Evolutionary conservation across 64 coral and sea anemone genomes (phyloP).

Genomic region (Hydrozoanthus tunicans): DNA sequence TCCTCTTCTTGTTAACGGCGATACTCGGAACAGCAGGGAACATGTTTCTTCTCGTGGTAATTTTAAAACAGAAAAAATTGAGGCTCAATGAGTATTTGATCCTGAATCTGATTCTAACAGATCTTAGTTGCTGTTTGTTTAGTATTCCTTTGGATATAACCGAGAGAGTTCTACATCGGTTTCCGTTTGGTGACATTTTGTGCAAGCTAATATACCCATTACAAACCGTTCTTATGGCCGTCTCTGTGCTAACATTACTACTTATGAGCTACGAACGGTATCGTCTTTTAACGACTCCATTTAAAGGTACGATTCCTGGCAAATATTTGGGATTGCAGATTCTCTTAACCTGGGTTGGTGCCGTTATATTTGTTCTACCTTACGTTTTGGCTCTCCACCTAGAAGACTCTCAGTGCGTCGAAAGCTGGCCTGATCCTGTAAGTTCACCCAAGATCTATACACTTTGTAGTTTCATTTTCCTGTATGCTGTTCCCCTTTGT

Average conservation of each 20-base stretch:
- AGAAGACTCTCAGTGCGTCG: conserved; percentile 28
- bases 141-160: conserved; percentile 81
- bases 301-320: conserved; percentile 62
- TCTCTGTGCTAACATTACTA: conserved; percentile 80
- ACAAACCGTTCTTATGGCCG: conserved; percentile 75
- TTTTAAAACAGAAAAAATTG: conserved; percentile 26
- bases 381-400: conserved; percentile 59
- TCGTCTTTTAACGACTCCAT: conserved; percentile 84
- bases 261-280: conserved; percentile 90
- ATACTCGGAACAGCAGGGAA: conserved; percentile 13
- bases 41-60: conserved; percentile 13
- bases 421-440: conserved; percentile 60
- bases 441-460: conserved; percentile 68
- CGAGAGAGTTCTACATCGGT: conserved; percentile 43
- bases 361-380: conserved; percentile 60
- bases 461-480: conserved; percentile 48
- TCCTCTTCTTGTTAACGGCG: not conserved
- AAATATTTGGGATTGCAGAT: conserved; percentile 60
- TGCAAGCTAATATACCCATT: conserved; percentile 83
- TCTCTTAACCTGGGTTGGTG: conserved; percentile 62
- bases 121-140: conserved; percentile 60
- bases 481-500: conserved; percentile 59
- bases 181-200: conserved; percentile 72
- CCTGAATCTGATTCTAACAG: conserved; percentile 72
- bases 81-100: conserved; percentile 82